Base-by-base conservation (phyloP, 2,888 invertebrate genomes). In the Apamea anceps region DNA sequence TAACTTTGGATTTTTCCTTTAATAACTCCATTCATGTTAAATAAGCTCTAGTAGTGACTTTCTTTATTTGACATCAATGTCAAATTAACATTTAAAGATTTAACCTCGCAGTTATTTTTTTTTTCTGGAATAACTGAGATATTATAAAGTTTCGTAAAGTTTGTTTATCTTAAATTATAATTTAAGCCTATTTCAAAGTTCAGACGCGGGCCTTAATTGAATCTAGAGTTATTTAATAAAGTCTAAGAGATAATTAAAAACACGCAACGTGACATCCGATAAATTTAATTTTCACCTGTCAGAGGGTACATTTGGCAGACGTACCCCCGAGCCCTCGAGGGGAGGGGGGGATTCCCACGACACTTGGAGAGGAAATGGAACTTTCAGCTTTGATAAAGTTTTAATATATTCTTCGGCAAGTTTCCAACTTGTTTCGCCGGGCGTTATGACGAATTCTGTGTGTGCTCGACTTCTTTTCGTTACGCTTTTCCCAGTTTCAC, bases 331-430 rank as follows among this genome's bases (percentile, higher is more conserved):
- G 60, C 85, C 87, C 89, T 90, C 89, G 84, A 82, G 87, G 89
- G 45, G 32, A 37, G 48, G n/a, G 28, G 87, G 87, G 87, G 87
- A 90, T 90, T 92, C 91, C 90, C 91, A 89, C 90, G 93, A 90
- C 92, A 92, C 91, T 91, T 85, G 87, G 87, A 92, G 82, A 85
- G 96, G 96, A 96, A 96, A 96, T 94, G 92, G 94, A 95, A 96
- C 92, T 96, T 95, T 92, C 90, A 93, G 95, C 96, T 96, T 96
- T 96, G 96, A 96, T 95, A 96, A 96, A 97, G 96, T 97, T 97
- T 96, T 96, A 96, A 97, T 96, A 96, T 96, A 97, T 97, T 97
- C 96, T 95, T 95, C 94, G 94, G 93, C 91, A 93, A 95, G 94
- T 96, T 95, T 90, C 92, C 92, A 93, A 95, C 92, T 95, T 94